Evolutionary conservation across 2,113 vertebrate genomes (phyloP).

Genomic region (Ammodytes marinus): DNA sequence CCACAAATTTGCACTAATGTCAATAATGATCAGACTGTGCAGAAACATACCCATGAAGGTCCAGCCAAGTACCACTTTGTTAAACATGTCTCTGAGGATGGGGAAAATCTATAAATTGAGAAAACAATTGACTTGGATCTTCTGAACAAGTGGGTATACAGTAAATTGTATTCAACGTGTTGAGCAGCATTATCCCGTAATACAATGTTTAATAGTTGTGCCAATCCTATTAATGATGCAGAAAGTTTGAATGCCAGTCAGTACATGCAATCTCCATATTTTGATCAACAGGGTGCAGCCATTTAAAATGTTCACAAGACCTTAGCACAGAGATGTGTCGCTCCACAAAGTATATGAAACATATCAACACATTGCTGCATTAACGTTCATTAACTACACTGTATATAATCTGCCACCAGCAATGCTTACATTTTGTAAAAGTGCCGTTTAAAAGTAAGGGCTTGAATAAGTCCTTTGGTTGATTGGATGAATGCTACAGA

Average conservation of each 20-base stretch:
- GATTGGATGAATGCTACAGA: not conserved
- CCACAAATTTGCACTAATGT: constrained; percentile 77
- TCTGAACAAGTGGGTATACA: constrained; percentile 41
- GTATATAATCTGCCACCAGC: not conserved
- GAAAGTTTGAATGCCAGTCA: not conserved
- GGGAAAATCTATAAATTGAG: constrained; percentile 66
- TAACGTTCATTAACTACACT: not conserved
- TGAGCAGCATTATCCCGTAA: constrained; percentile 12
- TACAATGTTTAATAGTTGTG: constrained; percentile 7
- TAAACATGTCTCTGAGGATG: constrained; percentile 67
- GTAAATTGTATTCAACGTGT: constrained; percentile 30
- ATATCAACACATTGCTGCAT: not conserved
- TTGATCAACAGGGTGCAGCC: not conserved
- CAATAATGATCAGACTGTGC: constrained; percentile 78
- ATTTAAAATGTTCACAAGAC: not conserved
- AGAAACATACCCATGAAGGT: constrained; percentile 67
- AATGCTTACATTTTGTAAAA: not conserved
- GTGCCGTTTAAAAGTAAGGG: not conserved
- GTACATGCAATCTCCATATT: not conserved
- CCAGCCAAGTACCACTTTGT: constrained; percentile 76
- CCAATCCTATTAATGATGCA: not conserved
- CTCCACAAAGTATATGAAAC: not conserved
- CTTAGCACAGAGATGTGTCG: not conserved
- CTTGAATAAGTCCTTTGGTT: not conserved
- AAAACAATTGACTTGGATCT: constrained; percentile 53